Evolutionary conservation across 2,888 invertebrate genomes (phyloP).

Genomic region (Plebejus anna): DNA sequence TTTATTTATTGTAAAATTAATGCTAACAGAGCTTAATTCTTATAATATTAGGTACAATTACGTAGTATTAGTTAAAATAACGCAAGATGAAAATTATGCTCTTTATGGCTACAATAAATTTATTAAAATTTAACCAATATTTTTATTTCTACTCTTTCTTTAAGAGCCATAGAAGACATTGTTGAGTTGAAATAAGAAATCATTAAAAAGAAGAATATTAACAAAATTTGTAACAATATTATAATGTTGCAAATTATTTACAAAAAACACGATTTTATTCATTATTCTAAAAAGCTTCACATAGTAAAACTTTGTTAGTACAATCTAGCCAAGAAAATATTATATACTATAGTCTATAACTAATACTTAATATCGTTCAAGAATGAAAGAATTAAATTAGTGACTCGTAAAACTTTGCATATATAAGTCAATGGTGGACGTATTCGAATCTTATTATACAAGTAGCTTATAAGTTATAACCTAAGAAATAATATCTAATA

Average conservation of each 20-base stretch:
- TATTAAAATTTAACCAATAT: background rate
- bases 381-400: constrained; percentile 1
- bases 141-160: background rate
- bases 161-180: background rate
- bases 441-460: background rate
- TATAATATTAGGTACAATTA: constrained; percentile 37
- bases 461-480: background rate
- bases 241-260: background rate
- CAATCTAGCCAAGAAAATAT: background rate
- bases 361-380: background rate
- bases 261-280: background rate
- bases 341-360: background rate
- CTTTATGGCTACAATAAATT: constrained; percentile 55
- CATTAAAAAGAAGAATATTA: background rate
- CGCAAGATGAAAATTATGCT: constrained; percentile 38
- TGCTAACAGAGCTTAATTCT: constrained; percentile 54
- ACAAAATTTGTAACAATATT: background rate
- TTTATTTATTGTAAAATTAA: constrained; percentile 44
- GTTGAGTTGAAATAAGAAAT: background rate
- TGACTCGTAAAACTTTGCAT: background rate
- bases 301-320: background rate
- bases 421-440: background rate
- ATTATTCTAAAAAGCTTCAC: background rate
- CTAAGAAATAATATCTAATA: background rate
- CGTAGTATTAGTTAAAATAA: constrained; percentile 36